Percentiles rank a stretch among this genome's conserved stretches.
These are phyloP conservation scores for Calliopsis andreniformis DNA, from an alignment of 1,140 invertebrate species.

Conservation along the genomic window DNA sequence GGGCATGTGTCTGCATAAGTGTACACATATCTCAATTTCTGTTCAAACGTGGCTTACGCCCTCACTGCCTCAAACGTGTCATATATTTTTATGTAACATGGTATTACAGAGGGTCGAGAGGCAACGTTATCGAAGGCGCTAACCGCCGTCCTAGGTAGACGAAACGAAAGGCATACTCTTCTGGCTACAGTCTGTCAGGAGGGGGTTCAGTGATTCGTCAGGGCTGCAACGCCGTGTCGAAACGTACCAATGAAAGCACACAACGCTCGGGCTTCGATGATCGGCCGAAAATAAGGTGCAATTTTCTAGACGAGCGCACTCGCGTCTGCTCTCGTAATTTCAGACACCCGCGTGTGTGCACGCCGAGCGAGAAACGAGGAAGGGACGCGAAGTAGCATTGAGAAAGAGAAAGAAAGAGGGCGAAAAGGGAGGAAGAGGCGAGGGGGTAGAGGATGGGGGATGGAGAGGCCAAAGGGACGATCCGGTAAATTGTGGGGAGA, in stretches of 20 bases:
- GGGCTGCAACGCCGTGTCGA: slow-evolving; percentile 64
- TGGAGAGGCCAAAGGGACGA: slow-evolving; percentile 57
- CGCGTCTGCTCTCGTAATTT: slow-evolving; percentile 72
- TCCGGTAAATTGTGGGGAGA: slow-evolving; percentile 71
- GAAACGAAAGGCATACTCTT: slow-evolving; percentile 42
- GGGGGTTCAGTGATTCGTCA: slow-evolving; percentile 72
- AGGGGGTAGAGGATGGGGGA: slow-evolving; percentile 6
- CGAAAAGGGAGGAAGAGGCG: background rate
- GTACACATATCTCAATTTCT: too few species aligned
- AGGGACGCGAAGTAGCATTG: background rate
- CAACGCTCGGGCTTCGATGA: slow-evolving; percentile 41
- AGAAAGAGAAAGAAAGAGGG: background rate
- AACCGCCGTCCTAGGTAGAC: slow-evolving; percentile 6
- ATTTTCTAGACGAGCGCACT: slow-evolving; percentile 77
- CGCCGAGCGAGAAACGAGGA: background rate
- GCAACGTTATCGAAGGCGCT: too few species aligned
- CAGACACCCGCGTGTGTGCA: slow-evolving; percentile 42
- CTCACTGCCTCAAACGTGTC: too few species aligned
- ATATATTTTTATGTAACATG: too few species aligned
- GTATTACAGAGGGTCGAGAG: too few species aligned
- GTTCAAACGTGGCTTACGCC: too few species aligned
- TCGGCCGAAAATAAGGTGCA: slow-evolving; percentile 74
- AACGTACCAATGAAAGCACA: slow-evolving; percentile 55
- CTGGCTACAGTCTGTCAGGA: slow-evolving; percentile 30
- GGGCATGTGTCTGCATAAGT: too few species aligned